These are phyloP conservation scores for Daboia siamensis DNA, from an alignment of 2,113 vertebrate species.

Conservation along the genomic window DNA sequence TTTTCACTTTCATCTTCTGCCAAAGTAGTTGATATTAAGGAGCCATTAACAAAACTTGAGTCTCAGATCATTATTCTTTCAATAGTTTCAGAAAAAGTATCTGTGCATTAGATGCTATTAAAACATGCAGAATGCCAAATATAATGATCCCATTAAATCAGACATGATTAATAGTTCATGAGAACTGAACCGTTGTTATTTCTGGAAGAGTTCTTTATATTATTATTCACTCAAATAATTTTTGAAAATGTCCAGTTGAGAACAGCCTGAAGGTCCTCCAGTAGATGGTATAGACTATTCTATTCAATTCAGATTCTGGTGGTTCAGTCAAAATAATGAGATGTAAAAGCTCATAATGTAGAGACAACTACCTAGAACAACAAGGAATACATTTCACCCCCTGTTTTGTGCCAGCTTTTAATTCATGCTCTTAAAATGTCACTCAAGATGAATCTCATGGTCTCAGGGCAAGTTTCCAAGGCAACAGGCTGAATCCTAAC, in stretches of 20 bases:
- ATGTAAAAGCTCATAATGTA: constrained; percentile 40
- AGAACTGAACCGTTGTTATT: constrained; percentile 66
- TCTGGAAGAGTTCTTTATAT: constrained; percentile 62
- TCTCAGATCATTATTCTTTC: constrained; percentile 71
- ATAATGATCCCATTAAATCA: constrained; percentile 74
- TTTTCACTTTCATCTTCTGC: constrained; percentile 55
- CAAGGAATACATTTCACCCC: not conserved
- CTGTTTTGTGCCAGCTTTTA: not conserved
- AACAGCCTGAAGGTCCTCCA: constrained; percentile 43
- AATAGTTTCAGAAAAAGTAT: constrained; percentile 61
- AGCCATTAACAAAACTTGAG: constrained; percentile 68
- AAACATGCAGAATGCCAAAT: constrained; percentile 67
- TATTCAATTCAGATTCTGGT: constrained; percentile 30
- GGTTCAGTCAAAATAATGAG: constrained; percentile 29
- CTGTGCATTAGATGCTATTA: constrained; percentile 69
- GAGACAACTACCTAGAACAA: constrained; percentile 24
- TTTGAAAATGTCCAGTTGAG: constrained; percentile 50
- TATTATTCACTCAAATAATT: constrained; percentile 40
- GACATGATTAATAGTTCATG: constrained; percentile 72
- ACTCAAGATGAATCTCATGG: not conserved
- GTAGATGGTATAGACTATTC: constrained; percentile 25
- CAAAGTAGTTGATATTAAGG: constrained; percentile 69
- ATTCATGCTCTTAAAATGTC: not conserved
- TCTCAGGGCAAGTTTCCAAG: constrained; percentile 13
- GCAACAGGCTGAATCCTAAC: not conserved